phyloP scores from a whole-genome alignment of 2,888 invertebrate species.

The Pardosa pseudoannulata region DNA sequence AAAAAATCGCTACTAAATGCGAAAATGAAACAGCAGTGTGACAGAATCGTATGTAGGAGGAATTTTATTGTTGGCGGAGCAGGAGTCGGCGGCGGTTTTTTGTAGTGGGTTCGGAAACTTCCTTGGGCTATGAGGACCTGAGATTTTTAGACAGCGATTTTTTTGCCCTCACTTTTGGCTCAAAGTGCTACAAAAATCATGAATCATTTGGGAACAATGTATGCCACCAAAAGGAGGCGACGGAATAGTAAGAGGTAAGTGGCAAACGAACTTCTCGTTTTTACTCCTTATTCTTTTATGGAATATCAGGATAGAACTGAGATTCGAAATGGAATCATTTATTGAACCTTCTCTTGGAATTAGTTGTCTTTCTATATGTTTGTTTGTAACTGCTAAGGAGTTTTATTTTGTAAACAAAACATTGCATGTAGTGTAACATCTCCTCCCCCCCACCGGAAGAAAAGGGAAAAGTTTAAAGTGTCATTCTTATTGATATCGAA shows the following conservation, averaged over 20 bases:
- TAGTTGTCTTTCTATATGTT: too few species aligned
- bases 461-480: too few species aligned
- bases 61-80: constrained; percentile 52
- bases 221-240: constrained; percentile 95
- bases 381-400: too few species aligned
- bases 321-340: too few species aligned
- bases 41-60: constrained; percentile 53
- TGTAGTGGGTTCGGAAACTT: constrained; percentile 14
- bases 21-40: constrained; percentile 46
- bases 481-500: too few species aligned
- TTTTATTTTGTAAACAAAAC: too few species aligned
- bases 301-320: too few species aligned
- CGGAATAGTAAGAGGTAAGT: constrained; percentile 96
- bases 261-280: too few species aligned
- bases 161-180: constrained; percentile 6
- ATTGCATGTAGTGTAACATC: too few species aligned
- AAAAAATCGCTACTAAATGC: constrained; percentile 39
- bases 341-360: too few species aligned
- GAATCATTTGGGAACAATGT: constrained; percentile 96
- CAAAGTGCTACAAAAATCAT: constrained; percentile 77
- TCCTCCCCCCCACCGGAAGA: too few species aligned
- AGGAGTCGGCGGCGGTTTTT: constrained; percentile 25
- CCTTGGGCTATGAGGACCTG: constrained; percentile 46
- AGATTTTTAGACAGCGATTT: constrained; percentile 25
- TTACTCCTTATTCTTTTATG: too few species aligned